Evolutionary conservation across 1,140 invertebrate genomes (phyloP), one percentile per base, ranked within the genome.

Genomic region (Solen grandis): DNA sequence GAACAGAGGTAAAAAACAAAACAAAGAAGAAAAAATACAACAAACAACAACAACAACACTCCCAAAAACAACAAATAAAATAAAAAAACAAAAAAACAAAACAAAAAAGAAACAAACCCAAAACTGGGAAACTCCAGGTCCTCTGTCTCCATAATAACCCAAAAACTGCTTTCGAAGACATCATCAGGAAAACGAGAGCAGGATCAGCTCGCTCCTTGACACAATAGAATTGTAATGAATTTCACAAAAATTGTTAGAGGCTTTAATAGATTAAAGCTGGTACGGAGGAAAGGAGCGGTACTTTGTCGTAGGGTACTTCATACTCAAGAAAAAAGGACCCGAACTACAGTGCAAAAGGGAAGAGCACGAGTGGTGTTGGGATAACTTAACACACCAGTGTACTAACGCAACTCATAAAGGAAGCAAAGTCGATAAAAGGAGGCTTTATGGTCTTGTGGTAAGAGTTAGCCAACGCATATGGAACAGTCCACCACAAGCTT

Each of bases 331-430:
- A 63, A 25, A 22, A 72, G 62, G 33, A 72, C 73, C 5, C 27
- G 62, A 54, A 72, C 68, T 25, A 22, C 66, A 31, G 59, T 81
- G n/a, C 70, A 81, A 35, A 81, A 81, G 31, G 69, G 57, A 55
- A n/a, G n/a, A n/a, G n/a, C n/a, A n/a, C n/a, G n/a, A n/a, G n/a
- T n/a, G n/a, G n/a, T n/a, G n/a, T n/a, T 27, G 4, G 60, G 70
- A 29, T 81, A 63, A 25, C 10, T 81, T 55, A 81, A 31, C 62
- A 75, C 27, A 74, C 60, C 33, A 68, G 62, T n/a, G 54, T 55
- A 22, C 22, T 81, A 10, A 55, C 57, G 41, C 36, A 75, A 22
- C 38, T 66, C 19, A 52, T 66, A 41, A 22, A 52, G 2, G 54
- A 75, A 60, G 63, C 76, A n/a, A 63, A 55, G 50, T 54, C 25